Base-by-base conservation (phyloP, 2,797 vertebrate species). In the Bradypodion pumilum region DNA sequence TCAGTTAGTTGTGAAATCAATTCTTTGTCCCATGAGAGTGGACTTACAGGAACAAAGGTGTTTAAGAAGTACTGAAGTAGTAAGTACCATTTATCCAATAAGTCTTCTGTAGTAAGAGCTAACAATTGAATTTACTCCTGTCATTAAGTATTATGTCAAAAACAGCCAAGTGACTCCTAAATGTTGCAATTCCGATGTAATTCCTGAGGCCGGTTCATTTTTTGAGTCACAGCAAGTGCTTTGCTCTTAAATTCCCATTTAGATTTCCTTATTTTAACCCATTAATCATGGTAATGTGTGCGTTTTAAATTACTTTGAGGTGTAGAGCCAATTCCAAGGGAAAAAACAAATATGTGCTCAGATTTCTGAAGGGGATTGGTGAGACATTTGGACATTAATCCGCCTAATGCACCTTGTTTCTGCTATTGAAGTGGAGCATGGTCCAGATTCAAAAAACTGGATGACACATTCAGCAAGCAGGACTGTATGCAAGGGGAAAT, bases 221-320 rank as follows among this genome's bases (percentile, higher is more conserved):
- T 90, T 85, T 66, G 78, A 87, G 37, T 74, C 86, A 85, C 86
- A 74, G 90, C 86, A 52, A 91, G 80, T 88, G 74, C 65, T 79
- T 86, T 35, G 37, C 25, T 87, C 80, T 88, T 86, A 85, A 74
- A 86, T 85, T 75, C 90, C 87, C 56, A 84, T 86, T 89, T 93
- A 65, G 12, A 9, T 90, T 90, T 93, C 87, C 81, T 91, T 44
- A 87, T 2, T 88, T 82, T 2, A 82, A 5, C 59, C 29, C 79
- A 86, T 91, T 89, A 79, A 89, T 85, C 86, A 62, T 63, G 74
- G 83, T 70, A 82, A 62, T 82, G 46, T 63, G 86, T 79, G 29
- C 63, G 78, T 62, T n/a, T 75, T 87, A 46, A 80, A 84, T 74
- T 40, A 74, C 63, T 89, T n/a, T 85, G 19, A 75, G 85, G 83